These are phyloP conservation scores for Ptychobarbus kaznakovi DNA, from an alignment of 2,797 vertebrate species.

Conservation along the genomic window DNA sequence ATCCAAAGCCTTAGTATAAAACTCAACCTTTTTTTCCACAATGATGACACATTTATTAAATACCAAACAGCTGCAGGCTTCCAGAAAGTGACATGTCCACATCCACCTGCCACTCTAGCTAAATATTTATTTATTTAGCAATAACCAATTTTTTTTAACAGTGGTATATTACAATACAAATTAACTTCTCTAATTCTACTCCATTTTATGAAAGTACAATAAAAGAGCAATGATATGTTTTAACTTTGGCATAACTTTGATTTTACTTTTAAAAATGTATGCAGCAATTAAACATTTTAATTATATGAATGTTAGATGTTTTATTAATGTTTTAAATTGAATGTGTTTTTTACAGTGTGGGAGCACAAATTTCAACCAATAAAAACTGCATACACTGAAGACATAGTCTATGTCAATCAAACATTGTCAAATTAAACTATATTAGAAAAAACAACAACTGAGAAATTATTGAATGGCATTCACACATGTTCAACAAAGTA, in stretches of 20 bases:
- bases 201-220: background rate
- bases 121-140: background rate
- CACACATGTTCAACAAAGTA: background rate
- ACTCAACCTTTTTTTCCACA: constrained; percentile 1
- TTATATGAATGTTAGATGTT: constrained; percentile 4
- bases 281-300: background rate
- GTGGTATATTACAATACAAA: background rate
- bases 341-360: background rate
- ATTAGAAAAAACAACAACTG: background rate
- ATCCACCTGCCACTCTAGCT: background rate
- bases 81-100: constrained; percentile 8
- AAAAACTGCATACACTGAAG: background rate
- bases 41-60: constrained; percentile 42
- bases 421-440: background rate
- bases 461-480: background rate
- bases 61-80: constrained; percentile 28
- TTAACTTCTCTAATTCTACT: background rate
- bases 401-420: background rate
- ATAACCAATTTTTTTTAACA: background rate
- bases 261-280: background rate
- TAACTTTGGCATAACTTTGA: background rate
- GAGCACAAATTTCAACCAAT: background rate
- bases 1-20: constrained; percentile 34
- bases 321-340: background rate
- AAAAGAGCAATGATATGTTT: background rate